Evolutionary conservation across 1,140 invertebrate species (phyloP), one percentile per base, ranked within the genome.

Genomic region (Orchestia grillus): DNA sequence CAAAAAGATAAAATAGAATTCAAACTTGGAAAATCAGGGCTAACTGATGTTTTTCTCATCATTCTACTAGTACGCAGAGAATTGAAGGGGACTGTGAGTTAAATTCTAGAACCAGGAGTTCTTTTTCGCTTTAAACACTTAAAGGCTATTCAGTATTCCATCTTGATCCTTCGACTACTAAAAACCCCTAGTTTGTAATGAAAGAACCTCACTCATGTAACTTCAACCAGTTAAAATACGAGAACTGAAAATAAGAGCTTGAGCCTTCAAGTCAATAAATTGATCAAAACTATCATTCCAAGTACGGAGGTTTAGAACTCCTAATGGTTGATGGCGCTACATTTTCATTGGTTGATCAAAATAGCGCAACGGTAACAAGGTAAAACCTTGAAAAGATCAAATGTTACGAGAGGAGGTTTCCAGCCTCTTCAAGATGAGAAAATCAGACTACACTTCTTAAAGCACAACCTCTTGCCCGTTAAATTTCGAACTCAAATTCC

Each of bases 391-490:
- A 90, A 90, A 90, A 42, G 88, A 41, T 90, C 88, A 42, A 90
- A 90, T 90, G 88, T 90, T 90, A 90, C 88, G 88, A 90, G n/a
- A 90, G 41, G 41, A 77, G 42, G 88, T 90, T 90, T 90, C 88
- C n/a, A 90, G 4, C 88, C 88, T 8, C 4, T 90, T 90, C 88
- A 90, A 44, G 62, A 77, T 77, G 62, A 77, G 62, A 77, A 77
- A 77, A 77, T 23, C 15, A 23, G 28, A 15, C 28, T 77, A 3
- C 11, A 23, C 11, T 3, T 36, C 28, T 15, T 28, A 77, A 15
- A 15, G 62, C 62, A 77, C 11, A 23, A 23, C 62, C 36, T 3
- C 28, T 77, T 77, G 36, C 11, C 62, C 62, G 62, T 77, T 77
- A 8, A 77, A 19, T 77, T 28, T 1, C 28, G 15, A 77, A 77